Evolutionary conservation across 1,140 invertebrate species (phyloP).

Genomic region (Aleiodes sp.): DNA sequence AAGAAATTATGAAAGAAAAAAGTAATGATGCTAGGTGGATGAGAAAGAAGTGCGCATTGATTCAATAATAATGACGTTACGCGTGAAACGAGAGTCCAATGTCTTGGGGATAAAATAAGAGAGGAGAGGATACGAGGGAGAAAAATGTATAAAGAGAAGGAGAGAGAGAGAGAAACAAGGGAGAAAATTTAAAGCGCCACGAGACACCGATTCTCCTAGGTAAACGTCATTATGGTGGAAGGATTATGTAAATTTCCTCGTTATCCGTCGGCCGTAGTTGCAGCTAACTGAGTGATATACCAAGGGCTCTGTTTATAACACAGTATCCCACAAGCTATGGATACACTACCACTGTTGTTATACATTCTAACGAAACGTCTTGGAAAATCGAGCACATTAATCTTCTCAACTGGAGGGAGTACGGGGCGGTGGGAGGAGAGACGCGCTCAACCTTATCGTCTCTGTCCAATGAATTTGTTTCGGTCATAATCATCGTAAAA

Average conservation of each 20-base stretch:
- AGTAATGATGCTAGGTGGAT: constrained; percentile 14
- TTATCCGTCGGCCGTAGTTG: constrained; percentile 36
- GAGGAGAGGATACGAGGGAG: neutral
- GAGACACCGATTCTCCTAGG: constrained; percentile 31
- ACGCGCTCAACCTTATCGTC: neutral
- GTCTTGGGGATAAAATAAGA: neutral
- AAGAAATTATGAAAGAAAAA: neutral
- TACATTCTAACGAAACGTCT: constrained; percentile 9
- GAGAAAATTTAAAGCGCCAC: neutral
- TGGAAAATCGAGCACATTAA: constrained; percentile 10
- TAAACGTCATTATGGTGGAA: constrained; percentile 37
- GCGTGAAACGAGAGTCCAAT: neutral
- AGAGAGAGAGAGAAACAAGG: too few species aligned
- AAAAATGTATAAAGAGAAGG: too few species aligned
- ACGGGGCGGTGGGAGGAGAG: too few species aligned
- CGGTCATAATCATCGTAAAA: neutral
- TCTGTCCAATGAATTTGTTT: neutral
- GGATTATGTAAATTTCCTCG: constrained; percentile 40
- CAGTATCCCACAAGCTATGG: neutral
- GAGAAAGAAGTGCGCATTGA: constrained; percentile 37
- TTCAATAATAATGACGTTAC: constrained; percentile 17
- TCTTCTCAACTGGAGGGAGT: too few species aligned
- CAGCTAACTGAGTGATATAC: neutral
- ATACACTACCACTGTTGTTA: neutral
- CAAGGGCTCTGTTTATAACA: constrained; percentile 17